Base-by-base conservation (phyloP, 2,888 invertebrate genomes). In the Boloria euphrosyne region DNA sequence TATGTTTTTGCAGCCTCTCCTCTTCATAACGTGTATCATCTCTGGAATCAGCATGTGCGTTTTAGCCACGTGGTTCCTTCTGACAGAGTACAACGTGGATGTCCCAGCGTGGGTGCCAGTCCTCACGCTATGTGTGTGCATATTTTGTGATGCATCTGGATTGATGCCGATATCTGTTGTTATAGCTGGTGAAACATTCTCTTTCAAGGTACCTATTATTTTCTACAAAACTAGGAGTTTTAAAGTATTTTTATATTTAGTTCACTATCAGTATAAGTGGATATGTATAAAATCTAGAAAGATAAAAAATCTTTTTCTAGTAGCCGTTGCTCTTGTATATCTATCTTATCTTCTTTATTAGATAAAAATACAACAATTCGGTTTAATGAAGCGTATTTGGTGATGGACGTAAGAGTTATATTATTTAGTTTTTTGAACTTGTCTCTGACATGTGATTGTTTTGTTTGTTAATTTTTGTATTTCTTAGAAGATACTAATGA, bases 131-230 rank as follows among this genome's bases (percentile, higher is more conserved):
- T 88, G 89, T n/a, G n/a, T 79, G 7, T 90, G 81, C 68, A 80
- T 89, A 65, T 73, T 90, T 17, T 68, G 78, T 5, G 89, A 88
- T 52, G 78, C 85, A 22, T 67, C 86, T 5, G 90, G 90, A 0
- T 73, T 90, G 65, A 84, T 86, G 22, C 86, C 87, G 1, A 80
- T 80, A 2, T 84, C 89, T 0, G 81, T 84, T 49, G 82, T 91
- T 5, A 73, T 91, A 0, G 73, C 81, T 1, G 79, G 86, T 0
- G 90, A 91, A 73, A 78, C 89, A 13, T 89, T 90, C 65, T 77
- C 80, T 14, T 80, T 74, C 47, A 76, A 79, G 75, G 78, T 80
- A 66, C n/a, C n/a, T 13, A 13, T n/a, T 61, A n/a, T 38, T 43
- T 22, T 4, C 14, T n/a, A 7, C 1, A n/a, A 16, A 5, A 13